Evolutionary conservation across 2,888 invertebrate species (phyloP).

Genomic region (Cephus sareptanus): DNA sequence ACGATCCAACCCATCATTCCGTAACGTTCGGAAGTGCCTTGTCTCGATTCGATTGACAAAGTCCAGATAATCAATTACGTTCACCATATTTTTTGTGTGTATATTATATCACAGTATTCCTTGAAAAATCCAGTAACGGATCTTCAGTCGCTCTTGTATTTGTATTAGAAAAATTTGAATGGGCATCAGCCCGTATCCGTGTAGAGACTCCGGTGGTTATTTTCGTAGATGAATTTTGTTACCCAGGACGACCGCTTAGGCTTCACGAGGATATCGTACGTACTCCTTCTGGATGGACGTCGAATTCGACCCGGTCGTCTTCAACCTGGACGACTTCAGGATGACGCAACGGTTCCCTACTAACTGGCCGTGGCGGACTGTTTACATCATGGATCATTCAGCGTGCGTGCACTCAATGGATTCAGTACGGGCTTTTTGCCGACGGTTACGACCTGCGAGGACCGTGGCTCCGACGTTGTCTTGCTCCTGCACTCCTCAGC

Average conservation of each 20-base stretch:
- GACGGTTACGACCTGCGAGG: neutral
- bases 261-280: neutral
- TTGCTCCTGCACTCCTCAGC: neutral
- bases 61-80: neutral
- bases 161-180: neutral
- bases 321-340: neutral
- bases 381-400: conserved; percentile 1
- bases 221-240: neutral
- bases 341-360: conserved; percentile 1
- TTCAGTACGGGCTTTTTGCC: neutral
- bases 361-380: conserved; percentile 4
- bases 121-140: neutral
- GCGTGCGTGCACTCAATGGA: neutral
- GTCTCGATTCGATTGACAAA: neutral
- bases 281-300: neutral
- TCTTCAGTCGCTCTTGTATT: neutral
- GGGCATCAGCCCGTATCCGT: neutral
- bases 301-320: neutral
- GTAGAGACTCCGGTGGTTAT: neutral
- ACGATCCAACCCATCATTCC: neutral
- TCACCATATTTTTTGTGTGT: neutral
- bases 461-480: neutral
- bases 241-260: neutral
- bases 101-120: neutral
- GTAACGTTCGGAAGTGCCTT: neutral